Evolutionary conservation across 2,113 vertebrate genomes (phyloP).

Genomic region (Andinoacara biseriatus): DNA sequence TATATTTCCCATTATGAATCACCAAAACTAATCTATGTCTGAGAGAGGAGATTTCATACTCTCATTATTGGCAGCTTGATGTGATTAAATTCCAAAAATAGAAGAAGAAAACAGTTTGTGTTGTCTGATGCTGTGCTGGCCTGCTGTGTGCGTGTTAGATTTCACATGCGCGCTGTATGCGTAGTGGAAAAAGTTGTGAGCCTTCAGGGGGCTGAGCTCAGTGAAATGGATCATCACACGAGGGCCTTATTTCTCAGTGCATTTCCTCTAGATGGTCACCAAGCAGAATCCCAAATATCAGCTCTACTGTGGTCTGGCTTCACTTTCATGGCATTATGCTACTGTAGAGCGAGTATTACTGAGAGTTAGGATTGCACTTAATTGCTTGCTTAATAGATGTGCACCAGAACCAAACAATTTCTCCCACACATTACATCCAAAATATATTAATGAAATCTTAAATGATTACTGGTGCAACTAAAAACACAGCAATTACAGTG

Average conservation of each 20-base stretch:
- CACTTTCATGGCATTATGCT: background rate
- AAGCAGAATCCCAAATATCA: background rate
- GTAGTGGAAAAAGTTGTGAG: background rate
- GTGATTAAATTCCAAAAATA: constrained; percentile 34
- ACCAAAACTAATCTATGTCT: background rate
- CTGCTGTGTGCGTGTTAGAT: constrained; percentile 17
- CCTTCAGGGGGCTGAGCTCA: background rate
- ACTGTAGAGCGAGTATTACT: background rate
- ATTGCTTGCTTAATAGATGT: background rate
- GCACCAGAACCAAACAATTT: no score
- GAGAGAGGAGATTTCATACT: background rate
- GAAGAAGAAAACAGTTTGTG: constrained; percentile 26
- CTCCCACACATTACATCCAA: no score
- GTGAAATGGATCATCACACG: constrained; percentile 14
- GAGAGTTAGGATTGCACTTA: background rate
- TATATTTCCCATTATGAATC: background rate
- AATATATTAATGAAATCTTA: no score
- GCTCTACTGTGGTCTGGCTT: background rate
- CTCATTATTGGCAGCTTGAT: background rate
- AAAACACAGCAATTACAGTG: no score
- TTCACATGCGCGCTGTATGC: constrained; percentile 18
- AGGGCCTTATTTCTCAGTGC: constrained; percentile 2
- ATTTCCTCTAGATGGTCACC: constrained; percentile 20
- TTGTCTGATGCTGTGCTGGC: background rate
- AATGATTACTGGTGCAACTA: no score